Conservation (phyloP, 2,888 invertebrate species). For the Holacanthella duospinosa region DNA sequence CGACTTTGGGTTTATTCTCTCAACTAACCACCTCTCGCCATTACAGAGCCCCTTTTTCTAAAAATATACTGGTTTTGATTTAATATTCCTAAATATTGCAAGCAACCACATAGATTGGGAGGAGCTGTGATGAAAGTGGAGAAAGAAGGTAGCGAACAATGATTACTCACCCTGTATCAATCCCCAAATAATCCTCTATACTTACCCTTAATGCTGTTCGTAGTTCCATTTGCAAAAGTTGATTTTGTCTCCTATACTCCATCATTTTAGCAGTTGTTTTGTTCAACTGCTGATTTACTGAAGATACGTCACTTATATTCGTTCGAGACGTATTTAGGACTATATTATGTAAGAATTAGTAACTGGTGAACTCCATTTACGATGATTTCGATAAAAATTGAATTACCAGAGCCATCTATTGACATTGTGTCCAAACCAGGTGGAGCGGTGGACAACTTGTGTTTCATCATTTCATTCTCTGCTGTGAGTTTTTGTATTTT, state of each 20-base stretch:
- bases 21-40: too few species aligned
- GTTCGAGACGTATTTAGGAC: background rate
- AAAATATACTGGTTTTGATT: too few species aligned
- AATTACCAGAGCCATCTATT: background rate
- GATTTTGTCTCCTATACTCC: slow-evolving; percentile 52
- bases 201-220: slow-evolving; percentile 24
- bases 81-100: too few species aligned
- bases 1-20: too few species aligned
- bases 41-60: too few species aligned
- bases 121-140: too few species aligned
- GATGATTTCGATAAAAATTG: background rate
- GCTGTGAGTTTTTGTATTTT: slow-evolving; percentile 50
- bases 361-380: background rate
- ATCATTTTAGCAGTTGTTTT: slow-evolving; percentile 33
- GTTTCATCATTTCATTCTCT: slow-evolving; percentile 15
- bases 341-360: background rate
- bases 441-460: too few species aligned
- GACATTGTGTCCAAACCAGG: slow-evolving; percentile 4
- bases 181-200: background rate
- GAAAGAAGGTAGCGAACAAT: too few species aligned
- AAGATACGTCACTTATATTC: slow-evolving; percentile 8
- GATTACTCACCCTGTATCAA: too few species aligned
- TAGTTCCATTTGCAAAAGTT: slow-evolving; percentile 59
- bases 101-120: too few species aligned
- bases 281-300: slow-evolving; percentile 21